Conservation (phyloP, 2,113 vertebrate species). For the Barnardius zonarius region DNA sequence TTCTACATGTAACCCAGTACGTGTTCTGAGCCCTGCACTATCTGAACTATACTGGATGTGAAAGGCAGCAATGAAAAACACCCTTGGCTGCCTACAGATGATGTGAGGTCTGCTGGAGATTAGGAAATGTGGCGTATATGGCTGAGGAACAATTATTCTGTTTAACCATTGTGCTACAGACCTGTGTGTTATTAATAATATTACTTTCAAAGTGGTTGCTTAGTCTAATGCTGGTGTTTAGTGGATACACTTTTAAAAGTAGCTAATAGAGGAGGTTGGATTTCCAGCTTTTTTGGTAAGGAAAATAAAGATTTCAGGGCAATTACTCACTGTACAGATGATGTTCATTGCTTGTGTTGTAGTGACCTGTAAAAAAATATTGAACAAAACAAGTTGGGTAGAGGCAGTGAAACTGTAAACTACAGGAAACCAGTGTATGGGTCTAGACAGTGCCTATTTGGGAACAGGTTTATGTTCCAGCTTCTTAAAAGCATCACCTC, state of each 20-base stretch:
- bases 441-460: not conserved
- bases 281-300: not conserved
- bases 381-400: not conserved
- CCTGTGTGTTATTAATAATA: not conserved
- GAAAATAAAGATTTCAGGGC: not conserved
- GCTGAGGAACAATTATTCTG: not conserved
- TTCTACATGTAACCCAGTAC: not conserved
- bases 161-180: not conserved
- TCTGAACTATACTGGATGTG: rapidly evolving
- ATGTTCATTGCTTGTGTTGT: not conserved
- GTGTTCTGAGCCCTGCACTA: not conserved
- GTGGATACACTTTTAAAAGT: not conserved
- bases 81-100: not conserved
- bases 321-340: not conserved
- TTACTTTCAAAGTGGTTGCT: not conserved
- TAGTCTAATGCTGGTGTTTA: not conserved
- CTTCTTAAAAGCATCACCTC: constrained; percentile 22
- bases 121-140: not conserved
- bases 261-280: not conserved
- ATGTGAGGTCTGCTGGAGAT: not conserved
- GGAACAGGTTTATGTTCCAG: constrained; percentile 11
- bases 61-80: not conserved
- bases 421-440: not conserved
- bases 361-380: not conserved
- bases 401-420: not conserved